phyloP scores from a whole-genome alignment of 1,140 invertebrate genomes.

The Chionoecetes opilio region DNA sequence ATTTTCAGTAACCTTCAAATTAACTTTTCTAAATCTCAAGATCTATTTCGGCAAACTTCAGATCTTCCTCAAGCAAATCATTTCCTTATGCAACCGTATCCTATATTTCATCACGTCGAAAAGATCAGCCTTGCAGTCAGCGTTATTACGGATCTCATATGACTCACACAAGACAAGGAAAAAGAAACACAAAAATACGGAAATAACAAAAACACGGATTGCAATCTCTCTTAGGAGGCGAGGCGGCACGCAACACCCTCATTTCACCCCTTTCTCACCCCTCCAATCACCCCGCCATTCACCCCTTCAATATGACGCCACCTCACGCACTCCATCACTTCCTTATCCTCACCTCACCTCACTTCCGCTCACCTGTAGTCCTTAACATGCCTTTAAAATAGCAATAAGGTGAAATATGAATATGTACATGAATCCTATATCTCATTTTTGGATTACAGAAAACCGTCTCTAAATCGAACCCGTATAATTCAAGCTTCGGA shows the following conservation, averaged over 20 bases:
- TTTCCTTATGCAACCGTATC: constrained; percentile 14
- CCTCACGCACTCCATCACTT: neutral
- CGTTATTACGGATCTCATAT: neutral
- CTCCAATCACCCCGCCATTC: neutral
- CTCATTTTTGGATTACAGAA: too few species aligned
- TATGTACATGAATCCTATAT: too few species aligned
- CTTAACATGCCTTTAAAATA: neutral
- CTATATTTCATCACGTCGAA: too few species aligned
- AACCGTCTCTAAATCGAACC: too few species aligned
- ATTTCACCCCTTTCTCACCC: neutral
- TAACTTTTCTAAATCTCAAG: too few species aligned
- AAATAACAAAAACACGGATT: neutral
- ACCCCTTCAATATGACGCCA: neutral
- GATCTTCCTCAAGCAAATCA: neutral
- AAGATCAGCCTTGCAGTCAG: too few species aligned
- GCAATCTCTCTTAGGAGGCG: neutral
- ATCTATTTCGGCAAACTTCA: neutral
- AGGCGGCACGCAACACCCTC: neutral
- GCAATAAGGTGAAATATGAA: too few species aligned
- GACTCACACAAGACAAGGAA: neutral
- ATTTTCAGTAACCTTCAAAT: too few species aligned
- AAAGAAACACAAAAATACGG: neutral
- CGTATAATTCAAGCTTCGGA: too few species aligned
- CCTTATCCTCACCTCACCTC: too few species aligned
- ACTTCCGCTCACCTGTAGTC: neutral